Base-by-base conservation (phyloP, 35 echinoderm and acorn worm species). In the Chiridota heheva region DNA sequence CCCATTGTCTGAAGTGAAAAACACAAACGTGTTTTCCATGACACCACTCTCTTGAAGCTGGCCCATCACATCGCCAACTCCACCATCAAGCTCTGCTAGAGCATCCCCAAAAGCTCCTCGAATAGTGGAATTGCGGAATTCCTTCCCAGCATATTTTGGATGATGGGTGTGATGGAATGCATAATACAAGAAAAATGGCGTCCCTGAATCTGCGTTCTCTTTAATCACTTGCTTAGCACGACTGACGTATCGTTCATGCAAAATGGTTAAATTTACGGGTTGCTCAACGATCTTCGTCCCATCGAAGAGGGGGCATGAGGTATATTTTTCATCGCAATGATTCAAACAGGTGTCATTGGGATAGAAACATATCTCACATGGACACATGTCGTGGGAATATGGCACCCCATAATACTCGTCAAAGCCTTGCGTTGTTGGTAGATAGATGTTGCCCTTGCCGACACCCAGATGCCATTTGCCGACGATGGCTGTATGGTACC, bases 381-480 rank as follows among this genome's bases (percentile, higher is more conserved):
- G 90, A 70, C 90, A 93, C 85, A 87, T 83, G 48, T 81, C 78
- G 43, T 81, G 84, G 35, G 90, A 88, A 32, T 86, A 83, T 17
- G 90, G 90, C 55, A 93, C 84, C 28, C 90, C 90, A 42, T 76
- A 61, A 42, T 83, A 93, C 3, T 69, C 59, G 39, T 93, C 85
- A 64, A 93, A 93, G 40, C 90, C 90, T 51, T 93, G 84, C 17
- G 61, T 84, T 1, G 84, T 63, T 2, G 90, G 90, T 12, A 93
- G 72, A 55, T 80, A 93, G 37, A 63, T 78, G 2, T 67, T 46
- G 20, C 51, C 49, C 36, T 93, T 84, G 1, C 90, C 90, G 8
- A 93, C 79, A 73, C 90, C 90, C 4, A 93, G 72, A 39, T 93
- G 90, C 90, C 90, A 93, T 56, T 93, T 93, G 26, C 90, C 90